Conservation (phyloP, 2,888 invertebrate genomes). For the Andrena fulva region DNA sequence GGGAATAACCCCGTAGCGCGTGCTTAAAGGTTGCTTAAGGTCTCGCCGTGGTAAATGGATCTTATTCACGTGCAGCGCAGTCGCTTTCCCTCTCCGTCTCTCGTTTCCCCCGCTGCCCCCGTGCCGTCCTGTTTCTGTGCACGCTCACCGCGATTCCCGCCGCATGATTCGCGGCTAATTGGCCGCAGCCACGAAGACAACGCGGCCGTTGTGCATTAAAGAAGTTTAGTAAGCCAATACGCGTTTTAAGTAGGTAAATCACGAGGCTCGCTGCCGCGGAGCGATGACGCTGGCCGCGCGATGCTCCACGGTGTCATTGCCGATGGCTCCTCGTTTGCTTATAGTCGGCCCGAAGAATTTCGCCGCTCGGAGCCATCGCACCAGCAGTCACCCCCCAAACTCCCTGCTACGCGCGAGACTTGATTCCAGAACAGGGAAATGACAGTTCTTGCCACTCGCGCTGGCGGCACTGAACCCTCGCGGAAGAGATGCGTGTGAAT, state of each 20-base stretch:
- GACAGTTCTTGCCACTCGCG: too few species aligned
- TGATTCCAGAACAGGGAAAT: background rate
- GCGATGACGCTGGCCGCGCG: conserved; percentile 25
- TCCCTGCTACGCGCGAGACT: background rate
- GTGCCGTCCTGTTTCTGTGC: conserved; percentile 15
- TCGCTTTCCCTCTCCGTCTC: conserved; percentile 42
- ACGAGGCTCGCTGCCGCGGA: conserved; percentile 23
- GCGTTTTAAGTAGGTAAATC: conserved; percentile 70
- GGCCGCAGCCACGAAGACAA: conserved; percentile 78
- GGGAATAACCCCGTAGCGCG: conserved; percentile 30
- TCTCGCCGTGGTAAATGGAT: conserved; percentile 66
- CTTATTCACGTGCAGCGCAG: conserved; percentile 68
- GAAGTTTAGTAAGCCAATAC: conserved; percentile 72
- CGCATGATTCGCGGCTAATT: conserved; percentile 77
- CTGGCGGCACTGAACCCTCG: too few species aligned
- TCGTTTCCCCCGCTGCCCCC: background rate
- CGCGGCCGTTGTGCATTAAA: conserved; percentile 76
- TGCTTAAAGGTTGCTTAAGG: conserved; percentile 43
- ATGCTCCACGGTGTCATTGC: conserved; percentile 3
- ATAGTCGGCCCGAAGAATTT: conserved; percentile 29
- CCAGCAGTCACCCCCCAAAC: background rate
- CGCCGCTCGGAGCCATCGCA: conserved; percentile 7
- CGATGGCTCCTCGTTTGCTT: conserved; percentile 24
- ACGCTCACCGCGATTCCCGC: conserved; percentile 66
- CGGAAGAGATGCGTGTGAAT: too few species aligned